phyloP scores from a whole-genome alignment of 2,797 vertebrate species.

The Chiroxiphia lanceolata region DNA sequence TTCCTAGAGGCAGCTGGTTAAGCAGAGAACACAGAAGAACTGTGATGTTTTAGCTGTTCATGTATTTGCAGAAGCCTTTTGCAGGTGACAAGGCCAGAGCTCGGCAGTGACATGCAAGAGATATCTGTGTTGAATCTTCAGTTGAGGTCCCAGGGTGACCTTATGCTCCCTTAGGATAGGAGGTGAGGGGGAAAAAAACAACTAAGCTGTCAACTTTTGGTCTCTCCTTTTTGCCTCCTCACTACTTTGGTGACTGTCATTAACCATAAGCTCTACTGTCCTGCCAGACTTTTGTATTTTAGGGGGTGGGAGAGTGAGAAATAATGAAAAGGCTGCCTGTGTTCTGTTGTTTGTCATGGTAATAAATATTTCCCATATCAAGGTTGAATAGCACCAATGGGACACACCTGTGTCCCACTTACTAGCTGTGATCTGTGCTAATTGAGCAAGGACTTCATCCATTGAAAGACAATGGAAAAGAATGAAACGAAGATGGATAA shows the following conservation, averaged over 20 bases:
- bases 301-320: fast-evolving
- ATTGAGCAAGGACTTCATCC: background rate
- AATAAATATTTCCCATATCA: background rate
- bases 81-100: background rate
- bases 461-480: background rate
- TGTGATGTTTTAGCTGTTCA: background rate
- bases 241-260: background rate
- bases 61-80: background rate
- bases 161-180: background rate
- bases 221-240: background rate
- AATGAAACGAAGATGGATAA: conserved; percentile 17
- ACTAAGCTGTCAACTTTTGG: background rate
- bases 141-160: background rate
- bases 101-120: background rate
- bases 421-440: background rate
- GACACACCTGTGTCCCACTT: background rate
- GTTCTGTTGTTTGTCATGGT: background rate
- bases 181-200: fast-evolving
- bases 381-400: background rate
- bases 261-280: background rate
- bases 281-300: background rate
- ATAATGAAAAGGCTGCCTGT: background rate
- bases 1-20: background rate
- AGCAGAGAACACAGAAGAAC: background rate
- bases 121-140: background rate